phyloP scores from a whole-genome alignment of 2,888 invertebrate species.

The Chymomyza caudatula region DNA sequence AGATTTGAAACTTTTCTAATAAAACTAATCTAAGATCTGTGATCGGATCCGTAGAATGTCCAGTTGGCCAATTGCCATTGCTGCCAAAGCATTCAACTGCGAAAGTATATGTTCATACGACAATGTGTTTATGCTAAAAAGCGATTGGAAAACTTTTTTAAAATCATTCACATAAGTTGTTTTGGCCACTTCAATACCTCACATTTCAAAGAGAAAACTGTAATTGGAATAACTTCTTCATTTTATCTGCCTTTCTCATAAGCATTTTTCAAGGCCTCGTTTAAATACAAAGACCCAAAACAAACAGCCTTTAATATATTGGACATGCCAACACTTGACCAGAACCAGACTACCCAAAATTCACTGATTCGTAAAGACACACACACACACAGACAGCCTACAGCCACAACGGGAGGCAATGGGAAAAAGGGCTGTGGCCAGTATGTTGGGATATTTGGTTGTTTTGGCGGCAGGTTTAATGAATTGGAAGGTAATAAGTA shows the following conservation, averaged over 20 bases:
- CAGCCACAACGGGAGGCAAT: neutral
- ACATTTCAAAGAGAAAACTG: neutral
- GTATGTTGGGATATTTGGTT: constrained; percentile 17
- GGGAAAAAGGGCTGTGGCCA: neutral
- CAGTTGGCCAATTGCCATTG: too few relatives aligned
- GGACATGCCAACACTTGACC: neutral
- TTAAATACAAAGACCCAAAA: neutral
- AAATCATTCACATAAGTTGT: too few relatives aligned
- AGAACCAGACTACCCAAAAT: neutral
- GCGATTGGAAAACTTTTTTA: too few relatives aligned
- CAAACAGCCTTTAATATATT: neutral
- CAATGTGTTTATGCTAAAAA: too few relatives aligned
- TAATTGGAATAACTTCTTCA: neutral
- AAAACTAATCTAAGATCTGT: too few relatives aligned
- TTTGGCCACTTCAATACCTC: too few relatives aligned
- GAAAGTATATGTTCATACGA: too few relatives aligned
- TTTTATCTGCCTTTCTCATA: neutral
- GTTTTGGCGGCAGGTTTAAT: constrained; percentile 58
- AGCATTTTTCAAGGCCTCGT: neutral
- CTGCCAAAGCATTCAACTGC: too few relatives aligned
- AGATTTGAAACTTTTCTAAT: too few relatives aligned
- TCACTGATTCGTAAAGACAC: neutral
- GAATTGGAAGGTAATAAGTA: constrained; percentile 70
- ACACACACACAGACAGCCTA: neutral
- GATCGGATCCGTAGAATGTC: too few relatives aligned